Percentiles rank a stretch among this genome's conserved stretches.
phyloP scores from a whole-genome alignment of 2,888 invertebrate species.

The Camptogramma bilineatum region DNA sequence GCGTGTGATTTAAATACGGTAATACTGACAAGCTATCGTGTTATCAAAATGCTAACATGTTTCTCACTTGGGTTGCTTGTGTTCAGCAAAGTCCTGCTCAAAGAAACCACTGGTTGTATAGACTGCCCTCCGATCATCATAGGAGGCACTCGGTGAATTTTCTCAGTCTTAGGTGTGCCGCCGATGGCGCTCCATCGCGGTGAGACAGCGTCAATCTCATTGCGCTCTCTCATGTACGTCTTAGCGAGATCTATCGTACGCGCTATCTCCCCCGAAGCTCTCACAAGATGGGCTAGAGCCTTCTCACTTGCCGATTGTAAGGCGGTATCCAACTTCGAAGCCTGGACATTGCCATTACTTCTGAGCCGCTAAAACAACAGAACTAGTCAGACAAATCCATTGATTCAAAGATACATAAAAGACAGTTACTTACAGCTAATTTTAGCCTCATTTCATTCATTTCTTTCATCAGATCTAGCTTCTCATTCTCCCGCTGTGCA shows the following conservation, averaged over 20 bases:
- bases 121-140: constrained; percentile 72
- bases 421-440: constrained; percentile 64
- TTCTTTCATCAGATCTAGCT: constrained; percentile 74
- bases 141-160: constrained; percentile 71
- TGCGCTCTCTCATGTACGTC: constrained; percentile 59
- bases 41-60: too few relatives aligned
- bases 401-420: neutral
- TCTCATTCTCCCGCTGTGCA: constrained; percentile 71
- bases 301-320: constrained; percentile 67
- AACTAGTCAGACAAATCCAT: neutral
- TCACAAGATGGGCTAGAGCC: constrained; percentile 67
- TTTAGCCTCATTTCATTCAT: constrained; percentile 73
- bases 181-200: constrained; percentile 69
- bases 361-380: constrained; percentile 60
- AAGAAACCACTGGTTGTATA: constrained; percentile 75
- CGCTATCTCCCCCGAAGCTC: constrained; percentile 70
- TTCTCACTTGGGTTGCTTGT: constrained; percentile 61
- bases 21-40: too few relatives aligned
- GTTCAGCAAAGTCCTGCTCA: constrained; percentile 66
- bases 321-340: constrained; percentile 63
- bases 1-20: too few relatives aligned
- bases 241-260: constrained; percentile 66
- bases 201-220: constrained; percentile 57
- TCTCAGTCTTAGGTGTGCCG: constrained; percentile 63
- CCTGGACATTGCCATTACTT: constrained; percentile 60